phyloP scores from a whole-genome alignment of 2,113 vertebrate genomes.

The Ctenomys sociabilis region DNA sequence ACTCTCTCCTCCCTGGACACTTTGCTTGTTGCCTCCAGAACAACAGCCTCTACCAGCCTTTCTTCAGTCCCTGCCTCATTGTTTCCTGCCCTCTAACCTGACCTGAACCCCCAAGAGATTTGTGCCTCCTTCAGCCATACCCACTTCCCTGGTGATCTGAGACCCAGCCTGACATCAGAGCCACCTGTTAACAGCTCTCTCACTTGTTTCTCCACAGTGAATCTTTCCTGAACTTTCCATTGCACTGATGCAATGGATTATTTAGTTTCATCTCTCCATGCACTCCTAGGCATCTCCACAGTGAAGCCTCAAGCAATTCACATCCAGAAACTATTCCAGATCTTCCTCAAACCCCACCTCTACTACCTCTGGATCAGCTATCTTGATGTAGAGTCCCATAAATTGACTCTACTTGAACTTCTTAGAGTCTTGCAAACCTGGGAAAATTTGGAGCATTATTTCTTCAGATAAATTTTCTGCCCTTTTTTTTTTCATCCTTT shows the following conservation, averaged over 20 bases:
- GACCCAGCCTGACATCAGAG: background rate
- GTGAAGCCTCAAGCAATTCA: background rate
- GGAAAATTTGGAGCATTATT: background rate
- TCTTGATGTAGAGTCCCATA: background rate
- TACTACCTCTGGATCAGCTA: background rate
- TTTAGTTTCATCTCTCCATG: too few species aligned
- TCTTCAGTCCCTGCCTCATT: background rate
- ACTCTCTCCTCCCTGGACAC: background rate
- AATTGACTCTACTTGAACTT: background rate
- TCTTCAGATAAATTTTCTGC: background rate
- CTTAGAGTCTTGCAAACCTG: background rate
- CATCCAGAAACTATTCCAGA: background rate
- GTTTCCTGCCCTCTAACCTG: background rate
- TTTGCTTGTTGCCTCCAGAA: background rate
- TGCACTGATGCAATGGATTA: too few species aligned
- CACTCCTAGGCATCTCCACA: background rate
- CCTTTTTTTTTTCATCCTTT: background rate
- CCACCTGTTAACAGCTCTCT: background rate
- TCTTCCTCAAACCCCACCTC: background rate
- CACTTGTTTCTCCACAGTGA: background rate
- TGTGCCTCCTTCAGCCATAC: background rate
- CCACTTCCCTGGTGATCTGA: background rate
- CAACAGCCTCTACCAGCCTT: background rate
- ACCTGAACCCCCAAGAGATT: background rate
- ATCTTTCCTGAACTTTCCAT: background rate